Conservation (phyloP, 2,113 vertebrate genomes). For the Channa argus region DNA sequence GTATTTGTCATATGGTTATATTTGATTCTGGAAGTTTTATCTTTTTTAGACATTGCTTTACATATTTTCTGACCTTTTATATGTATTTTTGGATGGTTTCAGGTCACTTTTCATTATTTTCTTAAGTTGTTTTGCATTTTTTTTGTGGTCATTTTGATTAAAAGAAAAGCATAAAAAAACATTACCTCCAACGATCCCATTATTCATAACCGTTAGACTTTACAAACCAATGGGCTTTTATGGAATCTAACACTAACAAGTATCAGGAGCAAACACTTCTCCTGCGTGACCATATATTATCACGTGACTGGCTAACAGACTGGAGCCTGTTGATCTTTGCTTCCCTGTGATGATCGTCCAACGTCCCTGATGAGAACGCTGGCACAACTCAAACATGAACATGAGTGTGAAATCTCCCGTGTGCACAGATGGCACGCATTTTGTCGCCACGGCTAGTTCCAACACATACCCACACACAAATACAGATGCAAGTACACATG, state of each 20-base stretch:
- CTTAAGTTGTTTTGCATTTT: no score
- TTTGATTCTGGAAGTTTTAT: no score
- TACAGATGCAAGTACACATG: not conserved
- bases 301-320: slow-evolving; percentile 51
- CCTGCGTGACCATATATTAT: slow-evolving; percentile 22
- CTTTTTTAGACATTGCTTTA: no score
- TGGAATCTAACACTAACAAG: not conserved
- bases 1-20: no score
- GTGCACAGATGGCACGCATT: slow-evolving; percentile 78
- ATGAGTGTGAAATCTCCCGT: slow-evolving; percentile 76
- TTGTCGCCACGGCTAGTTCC: slow-evolving; percentile 73
- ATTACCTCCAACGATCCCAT: no score
- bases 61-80: no score
- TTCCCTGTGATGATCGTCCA: slow-evolving; percentile 68
- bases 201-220: no score
- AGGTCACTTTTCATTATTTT: no score
- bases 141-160: no score
- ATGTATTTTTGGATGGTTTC: no score
- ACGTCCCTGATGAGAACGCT: slow-evolving; percentile 61
- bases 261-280: slow-evolving; percentile 1
- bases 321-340: slow-evolving; percentile 68
- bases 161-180: no score
- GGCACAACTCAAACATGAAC: slow-evolving; percentile 67
- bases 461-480: slow-evolving; percentile 47
- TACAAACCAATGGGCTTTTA: not conserved